phyloP scores from a whole-genome alignment of 2,888 invertebrate genomes.

The Phragmatobia fuliginosa region DNA sequence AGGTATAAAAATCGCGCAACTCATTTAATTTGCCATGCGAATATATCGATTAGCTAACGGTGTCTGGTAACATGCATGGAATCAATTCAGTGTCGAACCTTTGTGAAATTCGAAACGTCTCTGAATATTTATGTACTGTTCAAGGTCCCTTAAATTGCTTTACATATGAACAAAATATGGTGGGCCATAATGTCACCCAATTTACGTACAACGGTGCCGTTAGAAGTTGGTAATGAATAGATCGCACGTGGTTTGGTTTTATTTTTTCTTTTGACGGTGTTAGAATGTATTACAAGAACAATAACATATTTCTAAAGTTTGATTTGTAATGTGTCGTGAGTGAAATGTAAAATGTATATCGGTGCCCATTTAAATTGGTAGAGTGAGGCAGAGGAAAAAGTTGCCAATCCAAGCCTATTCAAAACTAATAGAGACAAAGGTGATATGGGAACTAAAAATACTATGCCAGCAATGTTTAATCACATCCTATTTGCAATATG shows the following conservation, averaged over 20 bases:
- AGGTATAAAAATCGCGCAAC: conserved; percentile 53
- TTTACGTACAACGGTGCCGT: conserved; percentile 48
- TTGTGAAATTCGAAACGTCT: conserved; percentile 71
- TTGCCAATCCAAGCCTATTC: background rate
- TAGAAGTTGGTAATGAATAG: conserved; percentile 44
- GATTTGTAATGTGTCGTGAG: background rate
- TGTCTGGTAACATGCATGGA: conserved; percentile 66
- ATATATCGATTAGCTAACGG: conserved; percentile 74
- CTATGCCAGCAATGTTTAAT: background rate
- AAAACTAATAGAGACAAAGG: background rate
- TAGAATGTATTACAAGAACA: conserved; percentile 1
- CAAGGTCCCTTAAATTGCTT: conserved; percentile 69
- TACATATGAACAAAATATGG: conserved; percentile 53
- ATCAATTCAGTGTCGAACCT: conserved; percentile 67
- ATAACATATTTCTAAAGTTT: background rate
- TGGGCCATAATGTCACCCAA: conserved; percentile 54
- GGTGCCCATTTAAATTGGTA: background rate
- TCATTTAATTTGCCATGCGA: conserved; percentile 72
- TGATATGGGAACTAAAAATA: background rate
- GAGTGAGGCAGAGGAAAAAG: background rate
- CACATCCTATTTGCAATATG: background rate
- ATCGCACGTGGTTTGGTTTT: conserved; percentile 31
- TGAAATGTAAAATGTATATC: background rate
- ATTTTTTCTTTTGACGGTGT: conserved; percentile 11
- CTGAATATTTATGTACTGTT: conserved; percentile 75